These are phyloP conservation scores for Amaurobius ferox DNA, from an alignment of 2,888 invertebrate species.

Conservation along the genomic window DNA sequence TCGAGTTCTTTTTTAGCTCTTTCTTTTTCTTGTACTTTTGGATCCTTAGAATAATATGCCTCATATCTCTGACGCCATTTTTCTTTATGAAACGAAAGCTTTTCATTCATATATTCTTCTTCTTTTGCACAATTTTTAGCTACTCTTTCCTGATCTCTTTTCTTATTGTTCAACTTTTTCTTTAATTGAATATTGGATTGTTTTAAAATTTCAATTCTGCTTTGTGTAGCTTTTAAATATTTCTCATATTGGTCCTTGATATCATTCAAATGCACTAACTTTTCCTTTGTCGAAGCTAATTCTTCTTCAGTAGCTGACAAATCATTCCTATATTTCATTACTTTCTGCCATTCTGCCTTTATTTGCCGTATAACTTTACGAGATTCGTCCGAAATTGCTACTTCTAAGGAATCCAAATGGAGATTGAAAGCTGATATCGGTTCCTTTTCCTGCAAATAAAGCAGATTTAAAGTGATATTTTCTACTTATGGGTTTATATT, in stretches of 20 bases:
- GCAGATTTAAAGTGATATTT: no score
- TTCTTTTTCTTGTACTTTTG: background rate
- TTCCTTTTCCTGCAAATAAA: no score
- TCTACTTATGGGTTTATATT: no score
- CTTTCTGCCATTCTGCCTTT: background rate
- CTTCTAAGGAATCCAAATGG: background rate
- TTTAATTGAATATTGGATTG: background rate
- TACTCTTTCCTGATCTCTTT: background rate
- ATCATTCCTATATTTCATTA: background rate
- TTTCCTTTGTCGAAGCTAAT: background rate
- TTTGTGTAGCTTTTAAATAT: background rate
- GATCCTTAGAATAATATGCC: background rate
- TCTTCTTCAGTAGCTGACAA: background rate
- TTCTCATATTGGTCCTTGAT: background rate
- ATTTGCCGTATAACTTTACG: background rate
- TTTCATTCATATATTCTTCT: background rate
- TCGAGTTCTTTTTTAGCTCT: background rate
- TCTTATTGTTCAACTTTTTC: background rate
- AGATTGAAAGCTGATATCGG: no score
- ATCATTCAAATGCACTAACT: background rate
- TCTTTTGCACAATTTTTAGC: background rate
- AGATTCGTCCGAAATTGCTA: background rate
- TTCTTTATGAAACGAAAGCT: background rate
- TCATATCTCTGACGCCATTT: background rate
- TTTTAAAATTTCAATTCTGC: background rate